A percentile compares a stretch with the other conserved stretches of the same genome.
phyloP scores from a whole-genome alignment of 2,797 vertebrate genomes.

The Danio aesculapii region DNA sequence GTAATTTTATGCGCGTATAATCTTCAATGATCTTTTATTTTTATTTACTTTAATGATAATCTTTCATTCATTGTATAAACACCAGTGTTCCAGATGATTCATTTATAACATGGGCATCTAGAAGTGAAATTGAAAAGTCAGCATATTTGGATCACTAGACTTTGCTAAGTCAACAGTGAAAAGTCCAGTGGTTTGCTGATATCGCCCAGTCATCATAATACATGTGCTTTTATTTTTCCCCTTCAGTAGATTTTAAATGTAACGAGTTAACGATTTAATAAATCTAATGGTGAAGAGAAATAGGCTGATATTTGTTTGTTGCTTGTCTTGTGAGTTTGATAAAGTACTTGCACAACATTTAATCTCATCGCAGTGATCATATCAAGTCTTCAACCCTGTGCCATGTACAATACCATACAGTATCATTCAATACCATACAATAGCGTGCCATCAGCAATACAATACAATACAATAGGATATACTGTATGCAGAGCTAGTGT shows the following conservation, averaged over 20 bases:
- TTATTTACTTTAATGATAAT: too few species aligned
- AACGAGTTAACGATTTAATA: constrained; percentile 25
- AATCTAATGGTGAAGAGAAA: background rate
- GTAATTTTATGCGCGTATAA: background rate
- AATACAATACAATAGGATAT: too few species aligned
- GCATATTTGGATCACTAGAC: constrained; percentile 9
- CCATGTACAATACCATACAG: too few species aligned
- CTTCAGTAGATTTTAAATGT: background rate
- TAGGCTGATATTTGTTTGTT: background rate
- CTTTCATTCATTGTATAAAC: too few species aligned
- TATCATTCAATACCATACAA: too few species aligned
- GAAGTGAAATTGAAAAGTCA: constrained; percentile 46
- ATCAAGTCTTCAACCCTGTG: background rate
- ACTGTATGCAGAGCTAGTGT: too few species aligned
- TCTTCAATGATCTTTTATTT: background rate
- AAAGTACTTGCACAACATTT: constrained; percentile 12
- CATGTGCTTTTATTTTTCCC: constrained; percentile 3
- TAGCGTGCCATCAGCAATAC: too few species aligned
- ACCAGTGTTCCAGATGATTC: background rate
- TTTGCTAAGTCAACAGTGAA: constrained; percentile 45
- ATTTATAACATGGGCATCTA: background rate
- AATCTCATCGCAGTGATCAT: background rate
- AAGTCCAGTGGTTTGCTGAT: constrained; percentile 40
- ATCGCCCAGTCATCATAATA: background rate
- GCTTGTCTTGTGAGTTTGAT: constrained; percentile 42